Conservation (phyloP, 2,797 vertebrate species). For the Valencia hispanica region DNA sequence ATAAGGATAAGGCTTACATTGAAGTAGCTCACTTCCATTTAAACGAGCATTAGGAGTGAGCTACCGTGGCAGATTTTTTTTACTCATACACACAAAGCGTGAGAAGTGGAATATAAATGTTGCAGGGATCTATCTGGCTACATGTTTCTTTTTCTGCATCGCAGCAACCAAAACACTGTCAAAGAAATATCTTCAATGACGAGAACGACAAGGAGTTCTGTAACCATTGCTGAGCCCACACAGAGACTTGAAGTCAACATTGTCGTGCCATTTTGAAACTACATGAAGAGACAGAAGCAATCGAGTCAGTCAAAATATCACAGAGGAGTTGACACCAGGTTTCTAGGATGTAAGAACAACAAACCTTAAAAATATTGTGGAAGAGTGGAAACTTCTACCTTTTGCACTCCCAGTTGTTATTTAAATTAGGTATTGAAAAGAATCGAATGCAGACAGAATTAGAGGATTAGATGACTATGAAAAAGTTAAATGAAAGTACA, state of each 20-base stretch:
- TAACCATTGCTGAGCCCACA: constrained; percentile 10
- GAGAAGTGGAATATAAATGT: constrained; percentile 18
- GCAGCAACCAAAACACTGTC: not conserved
- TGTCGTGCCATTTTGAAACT: constrained; percentile 17
- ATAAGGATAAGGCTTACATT: constrained; percentile 74
- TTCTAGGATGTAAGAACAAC: not conserved
- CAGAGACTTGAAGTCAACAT: constrained; percentile 11
- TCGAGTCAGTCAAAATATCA: constrained; percentile 8
- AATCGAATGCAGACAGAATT: not conserved
- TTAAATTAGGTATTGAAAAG: not conserved
- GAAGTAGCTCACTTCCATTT: constrained; percentile 68
- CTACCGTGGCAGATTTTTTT: constrained; percentile 40
- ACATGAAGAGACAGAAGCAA: constrained; percentile 7
- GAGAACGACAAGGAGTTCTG: constrained; percentile 1
- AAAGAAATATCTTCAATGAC: not conserved
- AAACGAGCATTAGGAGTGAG: constrained; percentile 62
- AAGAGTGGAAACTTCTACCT: not conserved
- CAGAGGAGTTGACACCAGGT: not conserved
- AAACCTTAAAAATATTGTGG: not conserved
- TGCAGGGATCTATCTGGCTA: not conserved
- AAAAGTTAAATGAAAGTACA: not conserved
- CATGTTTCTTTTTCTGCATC: not conserved
- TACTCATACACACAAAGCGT: constrained; percentile 7
- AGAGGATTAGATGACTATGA: not conserved
- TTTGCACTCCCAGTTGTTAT: not conserved